These are phyloP conservation scores for Germaria angustata DNA, from an alignment of 2,888 invertebrate species.

Conservation along the genomic window DNA sequence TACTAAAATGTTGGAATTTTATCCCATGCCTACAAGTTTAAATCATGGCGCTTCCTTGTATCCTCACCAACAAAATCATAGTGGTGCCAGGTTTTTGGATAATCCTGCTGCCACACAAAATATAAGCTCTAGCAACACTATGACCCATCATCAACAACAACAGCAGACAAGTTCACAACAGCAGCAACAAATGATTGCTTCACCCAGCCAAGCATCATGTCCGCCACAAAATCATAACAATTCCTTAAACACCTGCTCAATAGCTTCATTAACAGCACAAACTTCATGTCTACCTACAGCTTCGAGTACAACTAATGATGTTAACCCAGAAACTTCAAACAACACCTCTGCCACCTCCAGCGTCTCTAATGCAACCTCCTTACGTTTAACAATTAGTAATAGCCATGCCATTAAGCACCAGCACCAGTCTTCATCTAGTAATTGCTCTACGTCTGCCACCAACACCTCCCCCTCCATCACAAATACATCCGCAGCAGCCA, in stretches of 20 bases:
- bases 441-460: constrained; percentile 54
- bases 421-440: constrained; percentile 52
- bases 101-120: constrained; percentile 70
- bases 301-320: constrained; percentile 9
- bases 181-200: constrained; percentile 55
- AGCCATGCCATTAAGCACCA: constrained; percentile 32
- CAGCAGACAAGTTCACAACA: constrained; percentile 36
- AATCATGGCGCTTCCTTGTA: constrained; percentile 77
- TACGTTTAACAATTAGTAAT: constrained; percentile 53
- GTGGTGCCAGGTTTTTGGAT: constrained; percentile 77
- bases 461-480: constrained; percentile 43
- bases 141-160: constrained; percentile 58
- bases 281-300: constrained; percentile 63
- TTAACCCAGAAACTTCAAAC: constrained; percentile 68
- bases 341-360: constrained; percentile 68
- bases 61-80: constrained; percentile 71
- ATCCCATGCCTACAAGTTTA: constrained; percentile 79
- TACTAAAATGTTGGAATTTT: constrained; percentile 78
- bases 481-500: constrained; percentile 49
- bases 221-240: constrained; percentile 66
- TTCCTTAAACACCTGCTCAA: constrained; percentile 69
- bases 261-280: constrained; percentile 75
- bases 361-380: constrained; percentile 33
- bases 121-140: constrained; percentile 58
- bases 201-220: constrained; percentile 60